phyloP scores from a whole-genome alignment of 2,113 vertebrate species.

The Nicator chloris region DNA sequence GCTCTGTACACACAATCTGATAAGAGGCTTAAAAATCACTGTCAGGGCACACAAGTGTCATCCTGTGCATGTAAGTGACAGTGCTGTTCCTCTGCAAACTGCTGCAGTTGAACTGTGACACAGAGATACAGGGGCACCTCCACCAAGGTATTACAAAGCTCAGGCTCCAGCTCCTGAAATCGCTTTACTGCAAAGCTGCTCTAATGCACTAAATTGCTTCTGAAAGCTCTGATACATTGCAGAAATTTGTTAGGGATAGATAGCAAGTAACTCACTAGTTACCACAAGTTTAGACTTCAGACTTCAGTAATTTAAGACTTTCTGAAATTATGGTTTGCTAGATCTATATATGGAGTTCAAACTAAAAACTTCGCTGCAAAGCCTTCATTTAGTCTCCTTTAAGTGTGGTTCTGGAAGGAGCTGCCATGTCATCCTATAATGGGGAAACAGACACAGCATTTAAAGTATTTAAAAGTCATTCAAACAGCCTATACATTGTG shows the following conservation, averaged over 20 bases:
- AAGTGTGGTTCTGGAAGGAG: constrained; percentile 63
- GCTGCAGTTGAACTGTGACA: not conserved
- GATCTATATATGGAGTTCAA: constrained; percentile 75
- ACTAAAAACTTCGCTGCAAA: constrained; percentile 75
- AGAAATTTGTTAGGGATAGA: constrained; percentile 43
- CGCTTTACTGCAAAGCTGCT: not conserved
- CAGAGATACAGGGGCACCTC: not conserved
- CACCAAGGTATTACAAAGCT: not conserved
- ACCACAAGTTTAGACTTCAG: constrained; percentile 70
- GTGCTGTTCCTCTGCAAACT: not conserved
- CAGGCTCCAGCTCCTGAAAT: not conserved
- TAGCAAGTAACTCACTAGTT: constrained; percentile 41
- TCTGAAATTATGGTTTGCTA: constrained; percentile 74
- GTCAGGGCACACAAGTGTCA: not conserved
- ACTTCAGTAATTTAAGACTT: constrained; percentile 76
- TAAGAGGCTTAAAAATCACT: not conserved
- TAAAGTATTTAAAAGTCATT: constrained; percentile 66
- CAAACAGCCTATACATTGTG: constrained; percentile 34
- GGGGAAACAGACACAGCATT: constrained; percentile 72
- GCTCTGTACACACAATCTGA: not conserved
- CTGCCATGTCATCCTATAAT: constrained; percentile 64
- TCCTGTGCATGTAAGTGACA: not conserved
- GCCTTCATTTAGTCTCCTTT: constrained; percentile 76
- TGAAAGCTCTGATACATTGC: constrained; percentile 15
- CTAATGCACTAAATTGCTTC: not conserved